phyloP scores from a whole-genome alignment of 2,888 invertebrate species.

The Liposcelis brunnea region DNA sequence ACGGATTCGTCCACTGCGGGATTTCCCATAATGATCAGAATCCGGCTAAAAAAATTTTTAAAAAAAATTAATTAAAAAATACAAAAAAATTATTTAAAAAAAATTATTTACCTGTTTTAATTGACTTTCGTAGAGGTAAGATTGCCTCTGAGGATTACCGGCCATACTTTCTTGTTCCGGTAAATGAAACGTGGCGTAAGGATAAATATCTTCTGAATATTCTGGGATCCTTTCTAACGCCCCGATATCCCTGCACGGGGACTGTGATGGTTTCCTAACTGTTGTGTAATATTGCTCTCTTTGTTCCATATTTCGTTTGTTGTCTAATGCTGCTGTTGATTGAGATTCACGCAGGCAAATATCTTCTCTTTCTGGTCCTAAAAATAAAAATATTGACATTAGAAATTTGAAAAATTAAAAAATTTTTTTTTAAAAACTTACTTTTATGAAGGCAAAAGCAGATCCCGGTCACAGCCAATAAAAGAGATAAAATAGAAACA shows the following conservation, averaged over 20 bases:
- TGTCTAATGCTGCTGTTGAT: conserved; percentile 19
- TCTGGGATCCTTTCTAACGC: conserved; percentile 23
- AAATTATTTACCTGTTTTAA: no score
- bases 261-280: conserved; percentile 19
- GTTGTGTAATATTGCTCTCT: conserved; percentile 22
- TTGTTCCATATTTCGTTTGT: conserved; percentile 21
- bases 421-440: conserved; percentile 15
- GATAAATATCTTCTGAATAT: conserved; percentile 42
- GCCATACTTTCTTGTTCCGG: conserved; percentile 37
- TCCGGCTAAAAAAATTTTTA: conserved; percentile 24
- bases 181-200: conserved; percentile 40
- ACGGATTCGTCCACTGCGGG: conserved; percentile 25
- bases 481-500: conserved; percentile 19
- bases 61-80: conserved; percentile 4
- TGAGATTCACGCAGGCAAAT: conserved; percentile 13
- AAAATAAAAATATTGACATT: conserved; percentile 5
- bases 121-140: conserved; percentile 26
- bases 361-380: conserved; percentile 13
- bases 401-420: no score
- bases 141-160: conserved; percentile 29
- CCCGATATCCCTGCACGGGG: conserved; percentile 17
- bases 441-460: conserved; percentile 22
- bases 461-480: conserved; percentile 19
- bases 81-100: no score
- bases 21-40: conserved; percentile 25